phyloP scores from a whole-genome alignment of 2,113 vertebrate genomes.

The Neopipo cinnamomea region DNA sequence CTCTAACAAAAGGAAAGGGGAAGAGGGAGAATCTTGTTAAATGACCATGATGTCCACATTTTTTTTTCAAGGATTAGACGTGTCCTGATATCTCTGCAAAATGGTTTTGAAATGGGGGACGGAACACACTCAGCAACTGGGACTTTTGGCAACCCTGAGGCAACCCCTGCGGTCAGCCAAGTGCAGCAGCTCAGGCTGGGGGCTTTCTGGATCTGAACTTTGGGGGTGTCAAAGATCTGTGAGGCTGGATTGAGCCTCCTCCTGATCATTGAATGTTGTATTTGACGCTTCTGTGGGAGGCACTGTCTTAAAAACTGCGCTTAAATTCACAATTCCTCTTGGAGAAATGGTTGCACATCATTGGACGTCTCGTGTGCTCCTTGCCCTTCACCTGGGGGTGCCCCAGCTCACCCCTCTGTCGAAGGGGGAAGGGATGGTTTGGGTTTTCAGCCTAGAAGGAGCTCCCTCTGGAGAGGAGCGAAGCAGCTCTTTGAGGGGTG shows the following conservation, averaged over 20 bases:
- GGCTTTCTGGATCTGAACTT: not conserved
- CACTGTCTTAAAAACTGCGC: not conserved
- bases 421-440: not conserved
- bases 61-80: not conserved
- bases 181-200: fast-evolving
- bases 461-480: not conserved
- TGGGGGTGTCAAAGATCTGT: not conserved
- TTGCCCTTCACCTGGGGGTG: fast-evolving
- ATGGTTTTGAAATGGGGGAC: not conserved
- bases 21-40: not conserved
- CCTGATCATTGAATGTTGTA: not conserved
- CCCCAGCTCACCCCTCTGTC: not conserved
- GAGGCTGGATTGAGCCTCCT: not conserved
- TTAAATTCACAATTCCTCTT: not conserved
- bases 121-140: not conserved
- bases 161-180: not conserved
- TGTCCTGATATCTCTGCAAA: not conserved
- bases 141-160: not conserved
- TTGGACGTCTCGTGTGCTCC: fast-evolving
- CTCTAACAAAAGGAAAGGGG: constrained; percentile 9
- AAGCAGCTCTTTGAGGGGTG: not conserved
- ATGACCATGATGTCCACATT: not conserved
- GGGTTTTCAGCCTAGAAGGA: not conserved
- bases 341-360: not conserved
- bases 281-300: not conserved